Conservation (phyloP, 2,888 invertebrate genomes). For the Lysandra coridon region DNA sequence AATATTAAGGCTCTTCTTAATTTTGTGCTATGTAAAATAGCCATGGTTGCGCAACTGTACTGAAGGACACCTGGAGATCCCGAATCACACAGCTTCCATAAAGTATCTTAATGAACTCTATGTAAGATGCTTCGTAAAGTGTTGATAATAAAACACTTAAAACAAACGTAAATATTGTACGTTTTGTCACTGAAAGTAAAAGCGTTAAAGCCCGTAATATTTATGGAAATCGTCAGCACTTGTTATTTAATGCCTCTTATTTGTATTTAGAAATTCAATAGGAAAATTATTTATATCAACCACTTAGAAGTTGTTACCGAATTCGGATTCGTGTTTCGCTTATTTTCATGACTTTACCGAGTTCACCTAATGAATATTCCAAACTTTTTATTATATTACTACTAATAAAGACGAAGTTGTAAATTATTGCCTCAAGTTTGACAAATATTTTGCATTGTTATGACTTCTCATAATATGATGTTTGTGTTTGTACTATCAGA, state of each 20-base stretch:
- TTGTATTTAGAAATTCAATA: constrained; percentile 56
- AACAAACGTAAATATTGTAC: not conserved
- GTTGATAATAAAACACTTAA: not conserved
- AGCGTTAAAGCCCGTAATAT: not conserved
- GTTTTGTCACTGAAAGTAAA: not conserved
- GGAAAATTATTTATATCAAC: constrained; percentile 56
- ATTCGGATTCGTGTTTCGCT: constrained; percentile 53
- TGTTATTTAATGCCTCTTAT: constrained; percentile 59
- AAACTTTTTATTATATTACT: constrained; percentile 61
- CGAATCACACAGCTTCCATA: no score
- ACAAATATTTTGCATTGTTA: constrained; percentile 38
- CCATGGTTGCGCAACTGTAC: no score
- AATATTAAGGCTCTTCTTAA: no score
- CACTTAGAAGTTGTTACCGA: constrained; percentile 57
- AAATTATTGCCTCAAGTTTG: constrained; percentile 42
- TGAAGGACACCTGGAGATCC: no score
- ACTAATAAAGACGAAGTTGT: constrained; percentile 48
- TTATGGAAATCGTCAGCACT: constrained; percentile 45
- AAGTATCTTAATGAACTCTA: no score
- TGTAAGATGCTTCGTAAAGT: not conserved
- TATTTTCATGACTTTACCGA: constrained; percentile 59
- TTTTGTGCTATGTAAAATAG: no score
- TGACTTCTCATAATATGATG: not conserved
- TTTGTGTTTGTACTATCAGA: not conserved
- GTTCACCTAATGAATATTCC: constrained; percentile 64